These are phyloP conservation scores for Helicolenus hilgendorfi DNA, from an alignment of 2,797 vertebrate species.

Conservation along the genomic window DNA sequence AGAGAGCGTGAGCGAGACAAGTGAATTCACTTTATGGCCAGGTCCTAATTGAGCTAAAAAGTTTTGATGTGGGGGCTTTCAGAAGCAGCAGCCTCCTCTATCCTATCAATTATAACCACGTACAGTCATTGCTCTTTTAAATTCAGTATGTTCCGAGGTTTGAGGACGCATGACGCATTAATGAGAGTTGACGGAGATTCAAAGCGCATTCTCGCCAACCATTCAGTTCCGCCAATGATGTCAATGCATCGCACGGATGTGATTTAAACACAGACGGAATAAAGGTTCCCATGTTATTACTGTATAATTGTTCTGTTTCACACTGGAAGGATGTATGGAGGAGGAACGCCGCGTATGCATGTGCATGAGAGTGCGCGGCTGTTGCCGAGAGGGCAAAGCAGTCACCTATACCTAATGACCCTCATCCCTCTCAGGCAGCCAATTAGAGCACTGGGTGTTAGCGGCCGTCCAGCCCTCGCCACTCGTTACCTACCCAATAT, in stretches of 20 bases:
- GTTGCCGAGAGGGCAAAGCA: slow-evolving; percentile 55
- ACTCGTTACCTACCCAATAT: slow-evolving; percentile 82
- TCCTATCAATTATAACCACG: slow-evolving; percentile 65
- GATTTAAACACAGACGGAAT: slow-evolving; percentile 6
- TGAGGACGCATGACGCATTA: slow-evolving; percentile 52
- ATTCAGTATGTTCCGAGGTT: slow-evolving; percentile 31
- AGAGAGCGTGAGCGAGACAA: slow-evolving; percentile 26
- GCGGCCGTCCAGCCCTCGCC: slow-evolving; percentile 64
- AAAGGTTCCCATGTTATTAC: background rate
- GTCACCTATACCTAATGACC: slow-evolving; percentile 82
- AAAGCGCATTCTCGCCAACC: background rate
- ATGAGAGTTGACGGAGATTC: slow-evolving; percentile 25
- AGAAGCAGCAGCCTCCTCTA: slow-evolving; percentile 8
- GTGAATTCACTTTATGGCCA: slow-evolving; percentile 21
- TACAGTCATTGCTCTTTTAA: slow-evolving; percentile 53
- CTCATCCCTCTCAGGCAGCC: slow-evolving; percentile 86
- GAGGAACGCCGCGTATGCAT: slow-evolving; percentile 11
- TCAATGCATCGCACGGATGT: background rate
- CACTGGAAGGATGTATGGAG: background rate
- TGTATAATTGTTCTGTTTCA: background rate
- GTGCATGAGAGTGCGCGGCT: background rate
- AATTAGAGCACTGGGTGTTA: slow-evolving; percentile 85
- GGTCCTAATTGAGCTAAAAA: slow-evolving; percentile 71
- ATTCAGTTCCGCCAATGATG: background rate
- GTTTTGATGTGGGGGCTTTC: slow-evolving; percentile 52